phyloP scores from a whole-genome alignment of 2,797 vertebrate species.

The Sebastes elongatus region DNA sequence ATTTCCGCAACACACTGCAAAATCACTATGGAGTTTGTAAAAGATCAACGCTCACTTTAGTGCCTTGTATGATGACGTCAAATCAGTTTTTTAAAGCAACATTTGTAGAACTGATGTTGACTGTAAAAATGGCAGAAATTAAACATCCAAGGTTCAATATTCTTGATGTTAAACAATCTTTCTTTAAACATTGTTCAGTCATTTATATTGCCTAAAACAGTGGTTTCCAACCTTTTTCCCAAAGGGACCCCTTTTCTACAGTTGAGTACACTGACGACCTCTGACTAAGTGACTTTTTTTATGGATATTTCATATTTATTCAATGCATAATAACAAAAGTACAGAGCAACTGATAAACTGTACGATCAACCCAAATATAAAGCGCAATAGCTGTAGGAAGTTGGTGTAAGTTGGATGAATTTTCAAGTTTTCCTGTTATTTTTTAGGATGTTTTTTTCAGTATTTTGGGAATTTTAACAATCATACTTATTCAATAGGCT shows the following conservation, averaged over 20 bases:
- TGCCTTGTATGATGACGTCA: background rate
- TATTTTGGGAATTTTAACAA: too few relatives aligned
- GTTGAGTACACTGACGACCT: background rate
- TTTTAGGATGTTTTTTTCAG: too few relatives aligned
- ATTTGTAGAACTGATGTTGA: background rate
- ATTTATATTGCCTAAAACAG: background rate
- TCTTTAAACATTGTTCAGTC: background rate
- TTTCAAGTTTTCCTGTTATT: too few relatives aligned
- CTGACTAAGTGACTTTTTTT: too few relatives aligned
- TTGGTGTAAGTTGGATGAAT: too few relatives aligned
- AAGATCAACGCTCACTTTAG: background rate
- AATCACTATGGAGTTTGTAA: background rate
- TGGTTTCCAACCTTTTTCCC: background rate
- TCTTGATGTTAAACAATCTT: background rate
- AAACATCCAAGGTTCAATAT: background rate
- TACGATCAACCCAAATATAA: too few relatives aligned
- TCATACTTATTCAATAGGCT: too few relatives aligned
- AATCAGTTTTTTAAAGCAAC: background rate
- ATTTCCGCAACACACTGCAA: slow-evolving; percentile 2
- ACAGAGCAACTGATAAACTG: too few relatives aligned
- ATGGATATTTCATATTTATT: too few relatives aligned
- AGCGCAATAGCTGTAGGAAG: too few relatives aligned
- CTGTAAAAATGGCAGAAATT: background rate
- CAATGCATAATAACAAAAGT: too few relatives aligned
- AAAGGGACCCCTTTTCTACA: background rate